phyloP scores from a whole-genome alignment of 1,140 invertebrate species.

The Dreissena rostriformis region DNA sequence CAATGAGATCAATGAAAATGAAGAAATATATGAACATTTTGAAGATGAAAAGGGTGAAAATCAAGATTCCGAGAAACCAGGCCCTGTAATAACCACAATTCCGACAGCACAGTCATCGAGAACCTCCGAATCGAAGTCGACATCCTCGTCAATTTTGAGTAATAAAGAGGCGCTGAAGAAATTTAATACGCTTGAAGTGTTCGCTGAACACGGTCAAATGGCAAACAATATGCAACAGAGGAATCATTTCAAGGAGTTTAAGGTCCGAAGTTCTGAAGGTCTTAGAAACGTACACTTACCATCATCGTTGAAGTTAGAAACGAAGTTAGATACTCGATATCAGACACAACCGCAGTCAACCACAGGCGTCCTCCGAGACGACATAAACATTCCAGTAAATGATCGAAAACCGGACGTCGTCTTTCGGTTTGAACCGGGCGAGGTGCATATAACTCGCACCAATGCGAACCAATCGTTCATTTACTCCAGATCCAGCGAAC shows the following conservation, averaged over 20 bases:
- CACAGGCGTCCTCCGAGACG: too few relatives aligned
- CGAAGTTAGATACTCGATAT: constrained; percentile 25
- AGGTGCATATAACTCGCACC: constrained; percentile 24
- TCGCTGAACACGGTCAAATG: constrained; percentile 26
- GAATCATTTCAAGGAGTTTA: not conserved
- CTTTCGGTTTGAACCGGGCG: constrained; percentile 53
- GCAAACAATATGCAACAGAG: not conserved
- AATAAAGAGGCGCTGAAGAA: constrained; percentile 44
- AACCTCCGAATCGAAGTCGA: constrained; percentile 29
- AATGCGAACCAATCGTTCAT: not conserved
- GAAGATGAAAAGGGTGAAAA: not conserved
- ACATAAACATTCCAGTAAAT: too few relatives aligned
- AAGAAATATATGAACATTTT: not conserved
- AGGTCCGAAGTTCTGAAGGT: too few relatives aligned
- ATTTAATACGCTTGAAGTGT: constrained; percentile 51
- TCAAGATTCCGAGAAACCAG: not conserved
- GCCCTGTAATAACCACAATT: constrained; percentile 38
- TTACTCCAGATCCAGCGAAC: constrained; percentile 25
- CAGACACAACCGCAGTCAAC: not conserved
- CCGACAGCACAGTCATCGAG: constrained; percentile 34
- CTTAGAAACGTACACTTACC: not conserved
- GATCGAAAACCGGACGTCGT: constrained; percentile 24
- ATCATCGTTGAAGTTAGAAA: constrained; percentile 9
- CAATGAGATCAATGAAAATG: not conserved
- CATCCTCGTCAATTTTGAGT: constrained; percentile 5